Percentiles rank a stretch among this genome's conserved stretches.
Evolutionary conservation across 1,140 invertebrate genomes (phyloP).

Genomic region (Chironomus tepperi): DNA sequence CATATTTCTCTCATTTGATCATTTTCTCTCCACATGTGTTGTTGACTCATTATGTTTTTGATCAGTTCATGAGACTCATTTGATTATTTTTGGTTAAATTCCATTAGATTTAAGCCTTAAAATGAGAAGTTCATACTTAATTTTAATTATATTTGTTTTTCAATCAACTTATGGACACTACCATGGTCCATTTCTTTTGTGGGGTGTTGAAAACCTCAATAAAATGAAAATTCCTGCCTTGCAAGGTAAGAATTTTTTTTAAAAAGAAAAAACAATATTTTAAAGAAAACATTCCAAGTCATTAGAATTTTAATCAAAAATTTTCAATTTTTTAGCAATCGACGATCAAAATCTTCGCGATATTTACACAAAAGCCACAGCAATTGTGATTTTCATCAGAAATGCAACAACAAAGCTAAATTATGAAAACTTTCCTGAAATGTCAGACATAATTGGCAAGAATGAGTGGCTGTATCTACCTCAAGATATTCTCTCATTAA

Average conservation of each 20-base stretch:
- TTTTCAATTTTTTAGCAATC: conserved; percentile 30
- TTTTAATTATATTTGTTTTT: too few relatives aligned
- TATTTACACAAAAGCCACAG: conserved; percentile 34
- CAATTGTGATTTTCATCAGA: conserved; percentile 36
- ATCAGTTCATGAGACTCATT: too few relatives aligned
- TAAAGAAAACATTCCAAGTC: too few relatives aligned
- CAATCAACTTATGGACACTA: background rate
- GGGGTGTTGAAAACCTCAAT: conserved; percentile 44
- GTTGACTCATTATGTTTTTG: too few relatives aligned
- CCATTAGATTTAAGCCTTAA: background rate
- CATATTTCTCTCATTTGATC: too few relatives aligned
- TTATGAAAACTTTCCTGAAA: conserved; percentile 34
- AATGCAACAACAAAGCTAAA: conserved; percentile 34
- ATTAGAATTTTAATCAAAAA: too few relatives aligned
- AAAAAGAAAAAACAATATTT: too few relatives aligned
- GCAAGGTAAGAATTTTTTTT: conserved; percentile 40
- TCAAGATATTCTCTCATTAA: conserved; percentile 44
- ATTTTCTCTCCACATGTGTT: too few relatives aligned
- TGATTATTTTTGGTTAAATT: too few relatives aligned
- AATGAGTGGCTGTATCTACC: conserved; percentile 42
- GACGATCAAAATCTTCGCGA: conserved; percentile 42
- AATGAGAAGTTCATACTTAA: too few relatives aligned
- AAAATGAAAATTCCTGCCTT: conserved; percentile 42
- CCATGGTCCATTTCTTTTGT: conserved; percentile 47
- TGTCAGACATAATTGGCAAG: conserved; percentile 36